Evolutionary conservation across 2,888 invertebrate species (phyloP), one percentile per base, ranked within the genome.

Genomic region (Acanthococcus lagerstroemiae): DNA sequence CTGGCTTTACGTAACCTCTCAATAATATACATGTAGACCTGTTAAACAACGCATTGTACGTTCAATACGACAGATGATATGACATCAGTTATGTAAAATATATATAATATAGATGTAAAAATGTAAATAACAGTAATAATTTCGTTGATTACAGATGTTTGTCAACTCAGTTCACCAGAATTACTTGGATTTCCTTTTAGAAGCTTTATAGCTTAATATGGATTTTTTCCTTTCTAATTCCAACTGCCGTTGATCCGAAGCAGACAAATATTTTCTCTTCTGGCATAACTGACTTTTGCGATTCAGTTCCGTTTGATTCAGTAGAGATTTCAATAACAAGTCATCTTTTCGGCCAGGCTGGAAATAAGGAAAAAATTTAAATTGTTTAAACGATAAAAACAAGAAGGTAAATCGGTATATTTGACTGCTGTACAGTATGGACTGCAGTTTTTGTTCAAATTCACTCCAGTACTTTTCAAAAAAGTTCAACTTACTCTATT

Each of bases 281-380:
- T 9, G 12, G n/a, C 37, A 37, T 3, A 37, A 37, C 37, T 37
- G 37, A n/a, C 12, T 37, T 3, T 37, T 37, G 37, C n/a, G n/a
- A 3, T 9, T 15, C 12, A 37, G 12, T 2, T 37, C 3, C 37
- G 37, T 37, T 22, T 9, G 1, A 50, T 68, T 56, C 7, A 84
- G 71, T 48, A 84, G 68, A 0, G 80, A 77, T 70, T 81, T 81
- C 1, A 86, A 78, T 63, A 89, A 76, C 67, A 88, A 77, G 66
- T 81, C 76, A 70, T 84, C 84, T 58, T 79, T 79, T 0, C 68
- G 57, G 6, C 85, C 86, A 68, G 85, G 84, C 85, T 86, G 71
- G 65, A 78, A 78, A 73, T 27, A 69, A 68, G 68, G 54, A 19
- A 66, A 58, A 68, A 67, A n/a, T n/a, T n/a, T n/a, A n/a, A n/a